Evolutionary conservation across 2,113 vertebrate genomes (phyloP).

Genomic region (Agelaius phoeniceus): DNA sequence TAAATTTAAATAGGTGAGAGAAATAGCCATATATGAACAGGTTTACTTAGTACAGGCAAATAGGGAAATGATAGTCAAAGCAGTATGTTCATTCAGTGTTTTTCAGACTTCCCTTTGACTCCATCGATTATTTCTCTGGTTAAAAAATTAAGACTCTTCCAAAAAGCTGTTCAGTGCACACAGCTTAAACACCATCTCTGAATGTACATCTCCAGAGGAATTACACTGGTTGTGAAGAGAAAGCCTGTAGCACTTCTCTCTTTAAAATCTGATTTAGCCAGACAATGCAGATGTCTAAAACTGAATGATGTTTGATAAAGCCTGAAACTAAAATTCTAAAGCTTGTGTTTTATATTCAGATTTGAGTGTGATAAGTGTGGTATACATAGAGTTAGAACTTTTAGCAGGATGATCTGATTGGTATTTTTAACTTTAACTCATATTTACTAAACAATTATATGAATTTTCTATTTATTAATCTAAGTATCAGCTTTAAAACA

Average conservation of each 20-base stretch:
- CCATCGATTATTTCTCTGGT: not conserved
- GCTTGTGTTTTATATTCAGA: not conserved
- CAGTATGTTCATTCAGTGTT: not conserved
- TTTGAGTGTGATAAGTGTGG: not conserved
- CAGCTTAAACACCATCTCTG: not conserved
- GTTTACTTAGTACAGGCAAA: not conserved
- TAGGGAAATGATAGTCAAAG: not conserved
- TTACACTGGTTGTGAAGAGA: not conserved
- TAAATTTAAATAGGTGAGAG: not conserved
- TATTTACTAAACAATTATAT: not conserved
- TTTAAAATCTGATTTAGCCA: not conserved
- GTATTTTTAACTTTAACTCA: not conserved
- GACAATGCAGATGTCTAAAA: not conserved
- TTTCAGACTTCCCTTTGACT: not conserved
- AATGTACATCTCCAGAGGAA: not conserved
- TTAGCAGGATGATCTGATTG: not conserved
- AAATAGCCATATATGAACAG: not conserved
- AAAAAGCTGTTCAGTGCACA: not conserved
- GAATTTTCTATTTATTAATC: not conserved
- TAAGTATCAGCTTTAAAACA: slow-evolving; percentile 31
- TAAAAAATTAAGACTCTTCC: not conserved
- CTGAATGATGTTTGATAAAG: not conserved
- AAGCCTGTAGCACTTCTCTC: not conserved
- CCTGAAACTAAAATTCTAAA: not conserved
- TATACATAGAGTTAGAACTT: not conserved